Evolutionary conservation across 2,797 vertebrate genomes (phyloP).

Genomic region (Rhinella marina): DNA sequence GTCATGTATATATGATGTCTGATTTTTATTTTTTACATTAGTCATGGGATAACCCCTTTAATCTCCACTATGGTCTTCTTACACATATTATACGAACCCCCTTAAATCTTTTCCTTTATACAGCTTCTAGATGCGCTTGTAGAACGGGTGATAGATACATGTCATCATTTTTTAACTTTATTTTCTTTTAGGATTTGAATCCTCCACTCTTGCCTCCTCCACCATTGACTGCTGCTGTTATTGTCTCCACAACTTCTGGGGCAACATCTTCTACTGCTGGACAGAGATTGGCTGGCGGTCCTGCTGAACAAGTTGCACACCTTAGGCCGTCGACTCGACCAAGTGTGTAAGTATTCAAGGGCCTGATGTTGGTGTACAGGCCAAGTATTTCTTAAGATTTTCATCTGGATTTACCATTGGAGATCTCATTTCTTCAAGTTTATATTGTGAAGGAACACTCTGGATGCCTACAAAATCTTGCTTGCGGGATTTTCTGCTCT

Average conservation of each 20-base stretch:
- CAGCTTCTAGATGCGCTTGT: not conserved
- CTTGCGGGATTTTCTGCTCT: not conserved
- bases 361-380: no score
- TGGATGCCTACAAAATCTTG: not conserved
- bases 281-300: conserved; percentile 81
- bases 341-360: conserved; percentile 87
- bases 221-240: conserved; percentile 79
- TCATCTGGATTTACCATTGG: no score
- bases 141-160: not conserved
- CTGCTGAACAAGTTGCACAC: conserved; percentile 84
- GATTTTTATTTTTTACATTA: no score
- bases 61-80: not conserved
- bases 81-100: not conserved
- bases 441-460: not conserved
- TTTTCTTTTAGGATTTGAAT: conserved; percentile 81
- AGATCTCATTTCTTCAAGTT: not conserved
- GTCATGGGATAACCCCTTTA: no score
- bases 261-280: conserved; percentile 73
- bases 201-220: conserved; percentile 94
- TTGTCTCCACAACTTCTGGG: conserved; percentile 76
- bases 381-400: no score
- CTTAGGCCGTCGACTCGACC: conserved; percentile 84
- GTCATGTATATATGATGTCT: no score
- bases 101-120: not conserved
- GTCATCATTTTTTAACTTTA: no score